These are phyloP conservation scores for Microcaecilia unicolor DNA, from an alignment of 2,797 vertebrate species.

Conservation along the genomic window DNA sequence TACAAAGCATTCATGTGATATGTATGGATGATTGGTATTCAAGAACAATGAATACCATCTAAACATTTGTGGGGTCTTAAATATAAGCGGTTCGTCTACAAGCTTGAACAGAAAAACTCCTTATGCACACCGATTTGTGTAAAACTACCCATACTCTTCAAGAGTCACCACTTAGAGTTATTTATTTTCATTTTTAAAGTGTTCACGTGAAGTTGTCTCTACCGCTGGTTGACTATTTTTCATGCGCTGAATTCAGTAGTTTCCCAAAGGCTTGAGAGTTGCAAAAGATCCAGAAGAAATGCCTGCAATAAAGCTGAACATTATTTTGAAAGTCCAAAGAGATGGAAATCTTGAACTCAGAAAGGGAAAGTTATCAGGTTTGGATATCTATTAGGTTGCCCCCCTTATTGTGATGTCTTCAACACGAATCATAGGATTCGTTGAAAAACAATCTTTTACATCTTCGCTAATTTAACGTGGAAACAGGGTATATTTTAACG, in stretches of 20 bases:
- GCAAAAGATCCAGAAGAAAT: conserved; percentile 3
- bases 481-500: conserved; percentile 99
- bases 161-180: neutral
- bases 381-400: conserved; percentile 26
- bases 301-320: neutral
- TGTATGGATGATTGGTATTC: neutral
- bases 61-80: neutral
- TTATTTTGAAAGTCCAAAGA: neutral
- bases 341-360: conserved; percentile 18
- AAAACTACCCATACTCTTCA: neutral
- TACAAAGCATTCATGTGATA: too few species aligned
- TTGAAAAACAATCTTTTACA: conserved; percentile 48
- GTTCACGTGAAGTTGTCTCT: neutral
- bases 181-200: neutral
- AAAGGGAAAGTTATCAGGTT: conserved; percentile 28
- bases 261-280: conserved; percentile 14
- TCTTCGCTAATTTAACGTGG: too few species aligned
- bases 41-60: neutral
- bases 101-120: neutral
- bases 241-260: neutral
- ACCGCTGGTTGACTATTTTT: too few species aligned
- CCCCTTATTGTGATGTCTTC: conserved; percentile 3
- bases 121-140: neutral
- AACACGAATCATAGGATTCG: too few species aligned
- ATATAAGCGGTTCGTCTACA: too few species aligned